Evolutionary conservation across 2,797 vertebrate genomes (phyloP), one percentile per base, ranked within the genome.

Genomic region (Hypotaenidia philippensis): DNA sequence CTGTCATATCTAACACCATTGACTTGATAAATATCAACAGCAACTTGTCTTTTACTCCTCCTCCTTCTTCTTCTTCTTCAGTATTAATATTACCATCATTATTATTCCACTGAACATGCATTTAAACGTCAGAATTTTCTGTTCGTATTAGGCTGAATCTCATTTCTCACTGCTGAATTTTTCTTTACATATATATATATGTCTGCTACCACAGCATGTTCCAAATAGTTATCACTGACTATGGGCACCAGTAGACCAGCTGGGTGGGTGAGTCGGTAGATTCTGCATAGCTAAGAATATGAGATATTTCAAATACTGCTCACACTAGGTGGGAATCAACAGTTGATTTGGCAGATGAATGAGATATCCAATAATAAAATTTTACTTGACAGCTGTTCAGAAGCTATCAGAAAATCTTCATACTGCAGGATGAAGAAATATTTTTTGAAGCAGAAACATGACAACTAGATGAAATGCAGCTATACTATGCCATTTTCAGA

Each of bases 311-410:
- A 68, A 41, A 80, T 31, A 77, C 15, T 72, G 13, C 26, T 91
- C 65, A 38, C 63, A 66, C 52, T 71, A 86, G 72, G 59, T 89
- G 75, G 31, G 65, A 94, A 94, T 90, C 81, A 92, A 68, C 63
- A 77, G 70, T n/a, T 95, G 68, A 90, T 95, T 87, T 82, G 44
- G 56, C 65, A 92, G 61, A 49, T 0, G 0, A 88, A 89, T 52
- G 47, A 93, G 90, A 79, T 83, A 86, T 13, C 56, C 82, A 92
- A 72, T 80, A 95, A 94, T 94, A 89, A 91, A 96, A 84, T 91
- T 79, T 91, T 91, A 82, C 70, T 94, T 96, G 95, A 88, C 78
- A 95, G 55, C 45, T 95, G 72, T 87, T 97, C 81, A 92, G 89
- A 96, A 97, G 21, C 20, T 84, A 88, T 94, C 79, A 93, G 75